phyloP scores from a whole-genome alignment of 2,797 vertebrate genomes.

The Coregonus sp. region DNA sequence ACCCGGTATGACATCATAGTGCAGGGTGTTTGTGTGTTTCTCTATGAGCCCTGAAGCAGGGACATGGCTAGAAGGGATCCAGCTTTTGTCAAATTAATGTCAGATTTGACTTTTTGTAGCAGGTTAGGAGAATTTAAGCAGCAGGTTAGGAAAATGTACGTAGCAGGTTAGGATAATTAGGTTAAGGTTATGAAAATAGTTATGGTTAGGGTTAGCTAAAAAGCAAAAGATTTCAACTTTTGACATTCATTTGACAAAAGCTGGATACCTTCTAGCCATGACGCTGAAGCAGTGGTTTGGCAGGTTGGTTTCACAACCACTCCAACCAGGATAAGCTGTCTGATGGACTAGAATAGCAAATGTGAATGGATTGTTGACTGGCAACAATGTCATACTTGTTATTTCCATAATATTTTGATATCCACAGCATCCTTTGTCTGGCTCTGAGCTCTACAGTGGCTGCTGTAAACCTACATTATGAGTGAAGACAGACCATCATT shows the following conservation, averaged over 20 bases:
- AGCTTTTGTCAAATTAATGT: too few relatives aligned
- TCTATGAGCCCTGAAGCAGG: constrained; percentile 12
- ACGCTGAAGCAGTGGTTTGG: constrained; percentile 44
- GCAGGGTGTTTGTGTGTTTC: constrained; percentile 46
- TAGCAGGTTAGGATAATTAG: too few relatives aligned
- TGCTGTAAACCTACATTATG: constrained; percentile 46
- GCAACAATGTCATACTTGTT: constrained; percentile 19
- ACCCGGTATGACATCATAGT: constrained; percentile 41
- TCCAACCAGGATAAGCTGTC: constrained; percentile 46
- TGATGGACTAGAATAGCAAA: constrained; percentile 30
- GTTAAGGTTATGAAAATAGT: too few relatives aligned
- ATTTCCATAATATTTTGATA: constrained; percentile 64
- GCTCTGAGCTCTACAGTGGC: constrained; percentile 42
- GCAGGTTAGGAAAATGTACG: too few relatives aligned
- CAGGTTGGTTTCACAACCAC: constrained; percentile 19
- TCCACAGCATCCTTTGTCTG: constrained; percentile 56
- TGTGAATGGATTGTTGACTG: constrained; percentile 26
- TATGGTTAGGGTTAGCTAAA: too few relatives aligned
- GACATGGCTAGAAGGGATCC: too few relatives aligned
- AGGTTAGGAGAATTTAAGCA: too few relatives aligned
- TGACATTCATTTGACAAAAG: too few relatives aligned
- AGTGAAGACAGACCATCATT: constrained; percentile 50
- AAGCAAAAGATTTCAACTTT: too few relatives aligned
- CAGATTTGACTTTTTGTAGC: too few relatives aligned
- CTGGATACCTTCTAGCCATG: too few relatives aligned